These are phyloP conservation scores for Euspilapteryx auroguttella DNA, from an alignment of 2,888 invertebrate species.

Conservation along the genomic window DNA sequence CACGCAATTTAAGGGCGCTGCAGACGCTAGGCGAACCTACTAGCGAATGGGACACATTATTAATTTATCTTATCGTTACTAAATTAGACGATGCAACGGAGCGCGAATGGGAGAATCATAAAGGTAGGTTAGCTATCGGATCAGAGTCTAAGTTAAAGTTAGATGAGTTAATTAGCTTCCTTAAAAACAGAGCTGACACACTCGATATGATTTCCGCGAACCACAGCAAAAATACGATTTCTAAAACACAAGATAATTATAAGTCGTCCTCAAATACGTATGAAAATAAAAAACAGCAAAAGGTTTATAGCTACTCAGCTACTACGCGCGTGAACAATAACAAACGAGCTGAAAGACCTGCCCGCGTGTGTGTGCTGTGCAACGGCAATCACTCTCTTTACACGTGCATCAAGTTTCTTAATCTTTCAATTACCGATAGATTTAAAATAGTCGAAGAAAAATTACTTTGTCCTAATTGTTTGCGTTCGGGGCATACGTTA, in stretches of 20 bases:
- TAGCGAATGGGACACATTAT: constrained; percentile 11
- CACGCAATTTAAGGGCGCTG: constrained; percentile 9
- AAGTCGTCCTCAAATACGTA: too few relatives aligned
- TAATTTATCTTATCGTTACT: constrained; percentile 10
- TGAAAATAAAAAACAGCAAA: neutral
- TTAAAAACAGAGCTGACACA: constrained; percentile 1
- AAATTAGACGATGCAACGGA: constrained; percentile 12
- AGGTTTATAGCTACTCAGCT: neutral
- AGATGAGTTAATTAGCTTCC: neutral
- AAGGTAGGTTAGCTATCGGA: neutral
- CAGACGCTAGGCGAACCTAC: constrained; percentile 9
- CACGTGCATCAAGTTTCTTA: neutral
- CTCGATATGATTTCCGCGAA: neutral
- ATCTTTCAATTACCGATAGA: neutral
- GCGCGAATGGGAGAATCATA: constrained; percentile 11
- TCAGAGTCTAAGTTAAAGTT: neutral
- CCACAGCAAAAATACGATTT: neutral
- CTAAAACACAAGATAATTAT: neutral
- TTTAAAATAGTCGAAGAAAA: neutral
- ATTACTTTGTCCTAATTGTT: neutral
- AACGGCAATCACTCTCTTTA: neutral
- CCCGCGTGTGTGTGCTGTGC: neutral
- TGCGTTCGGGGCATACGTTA: neutral
- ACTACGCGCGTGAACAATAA: neutral
- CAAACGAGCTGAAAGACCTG: neutral